Evolutionary conservation across 2,888 invertebrate genomes (phyloP), one percentile per base, ranked within the genome.

Genomic region (Synanthedon tipuliformis): DNA sequence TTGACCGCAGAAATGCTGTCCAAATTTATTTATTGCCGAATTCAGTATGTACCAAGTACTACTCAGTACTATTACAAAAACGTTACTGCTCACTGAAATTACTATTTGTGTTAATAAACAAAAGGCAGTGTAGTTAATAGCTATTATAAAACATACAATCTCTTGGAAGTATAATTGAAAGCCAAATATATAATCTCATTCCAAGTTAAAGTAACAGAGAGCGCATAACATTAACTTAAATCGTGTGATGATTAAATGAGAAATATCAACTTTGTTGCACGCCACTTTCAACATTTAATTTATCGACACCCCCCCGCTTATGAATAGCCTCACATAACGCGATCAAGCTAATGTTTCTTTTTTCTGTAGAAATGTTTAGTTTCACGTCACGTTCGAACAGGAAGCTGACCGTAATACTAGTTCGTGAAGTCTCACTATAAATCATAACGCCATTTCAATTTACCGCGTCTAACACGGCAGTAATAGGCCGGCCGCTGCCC

Each of bases 401-500:
- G 71, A 75, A 77, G 77, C 81, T 76, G 76, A 68, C 71, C 73
- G 71, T 80, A 80, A 78, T 81, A 75, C 75, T 68, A 68, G 72
- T 73, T 77, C 76, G 76, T 78, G 79, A 77, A 82, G 75, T 71
- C 78, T 71, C 62, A 63, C 78, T 71, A 84, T 85, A 85, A 84
- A 86, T 85, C 85, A 84, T 82, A 81, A 72, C 73, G 74, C 79
- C 73, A 69, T 82, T 83, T 85, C 85, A 85, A 85, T 86, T 84
- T 82, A 75, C 77, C 70, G 68, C 75, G 70, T 73, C 70, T 73
- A 81, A 80, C 78, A 78, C 71, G 71, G 65, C 70, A 69, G 71
- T 77, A 78, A 78, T 73, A 79, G 76, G 76, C 76, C 75, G 73
- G 69, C 67, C 70, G 68, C 72, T 69, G 69, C 68, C 68, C 68